Percentiles rank a stretch among this genome's conserved stretches.
These are phyloP conservation scores for Camptogramma bilineatum DNA, from an alignment of 2,888 invertebrate genomes.

Conservation along the genomic window DNA sequence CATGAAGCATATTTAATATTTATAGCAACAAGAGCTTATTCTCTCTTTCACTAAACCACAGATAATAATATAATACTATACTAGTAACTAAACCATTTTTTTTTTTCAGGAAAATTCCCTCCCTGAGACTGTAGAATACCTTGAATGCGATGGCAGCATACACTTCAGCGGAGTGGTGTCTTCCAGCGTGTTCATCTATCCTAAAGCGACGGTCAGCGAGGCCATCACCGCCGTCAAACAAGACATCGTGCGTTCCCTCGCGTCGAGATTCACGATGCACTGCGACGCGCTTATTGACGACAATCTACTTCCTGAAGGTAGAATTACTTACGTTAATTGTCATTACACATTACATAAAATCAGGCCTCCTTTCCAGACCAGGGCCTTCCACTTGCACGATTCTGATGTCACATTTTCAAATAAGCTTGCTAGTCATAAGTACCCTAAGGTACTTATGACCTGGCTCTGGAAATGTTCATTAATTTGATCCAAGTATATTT, in stretches of 20 bases:
- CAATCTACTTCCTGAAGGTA: constrained; percentile 88
- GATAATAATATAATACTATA: not conserved
- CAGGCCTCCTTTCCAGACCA: no score
- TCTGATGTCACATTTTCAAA: no score
- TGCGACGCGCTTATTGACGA: constrained; percentile 96
- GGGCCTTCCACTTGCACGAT: no score
- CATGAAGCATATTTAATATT: no score
- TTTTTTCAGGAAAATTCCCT: constrained; percentile 72
- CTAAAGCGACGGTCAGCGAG: constrained; percentile 90
- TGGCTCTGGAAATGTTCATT: no score
- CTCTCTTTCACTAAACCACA: no score
- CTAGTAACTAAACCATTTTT: no score
- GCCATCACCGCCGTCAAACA: constrained; percentile 90
- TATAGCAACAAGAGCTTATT: no score
- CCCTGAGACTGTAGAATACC: constrained; percentile 79
- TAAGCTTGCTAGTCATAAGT: no score
- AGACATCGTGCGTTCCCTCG: constrained; percentile 93
- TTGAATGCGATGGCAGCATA: constrained; percentile 88
- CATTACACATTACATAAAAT: not conserved
- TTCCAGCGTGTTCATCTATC: constrained; percentile 91
- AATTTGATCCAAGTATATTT: no score
- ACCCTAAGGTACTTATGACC: no score
- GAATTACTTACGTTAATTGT: not conserved
- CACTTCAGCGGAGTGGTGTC: constrained; percentile 90
- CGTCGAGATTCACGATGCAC: constrained; percentile 95